Base-by-base conservation (phyloP, 2,797 vertebrate species). In the Champsocephalus gunnari region DNA sequence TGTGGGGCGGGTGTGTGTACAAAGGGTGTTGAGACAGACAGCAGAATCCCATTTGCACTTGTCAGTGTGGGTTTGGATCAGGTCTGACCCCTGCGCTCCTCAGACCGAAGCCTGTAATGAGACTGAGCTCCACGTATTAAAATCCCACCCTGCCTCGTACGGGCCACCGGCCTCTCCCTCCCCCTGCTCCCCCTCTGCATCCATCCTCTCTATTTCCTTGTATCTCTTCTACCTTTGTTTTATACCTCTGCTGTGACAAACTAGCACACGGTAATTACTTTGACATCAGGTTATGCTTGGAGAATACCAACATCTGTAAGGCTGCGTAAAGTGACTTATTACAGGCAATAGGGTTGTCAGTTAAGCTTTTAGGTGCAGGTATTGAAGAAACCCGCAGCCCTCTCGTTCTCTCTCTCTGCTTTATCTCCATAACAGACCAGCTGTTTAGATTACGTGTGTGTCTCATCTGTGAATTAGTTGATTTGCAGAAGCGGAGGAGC, bases 31-130 rank as follows among this genome's bases (percentile, higher is more conserved):
- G 81, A 88, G 84, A 87, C 79, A 86, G 90, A 90, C 91, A 92
- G 87, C 88, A 88, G 90, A 93, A 94, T 93, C 93, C 93, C 91
- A 94, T 95, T 94, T 94, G 86, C 93, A 94, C 94, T 92, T 94
- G 92, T 94, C 94, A 93, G 71, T 89, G 86, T 90, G 86, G 76
- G 77, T 94, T 93, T 93, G 86, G 91, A 93, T 95, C 92, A 92
- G 91, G 82, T 83, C 83, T 93, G 92, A 94, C 93, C 93, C 90
- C 91, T 92, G 87, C 44, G 75, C 88, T 88, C 84, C 80, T 88
- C 80, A 84, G 85, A 85, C 85, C 49, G 54, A 78, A 77, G 86
- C 82, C 88, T 88, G 80, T 94, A 94, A 94, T 92, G 90, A 92
- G 84, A 89, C 80, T 80, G 85, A 89, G 88, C 86, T 76, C 77